Conservation (phyloP, 2,888 invertebrate genomes). For the Torymus tubicola region DNA sequence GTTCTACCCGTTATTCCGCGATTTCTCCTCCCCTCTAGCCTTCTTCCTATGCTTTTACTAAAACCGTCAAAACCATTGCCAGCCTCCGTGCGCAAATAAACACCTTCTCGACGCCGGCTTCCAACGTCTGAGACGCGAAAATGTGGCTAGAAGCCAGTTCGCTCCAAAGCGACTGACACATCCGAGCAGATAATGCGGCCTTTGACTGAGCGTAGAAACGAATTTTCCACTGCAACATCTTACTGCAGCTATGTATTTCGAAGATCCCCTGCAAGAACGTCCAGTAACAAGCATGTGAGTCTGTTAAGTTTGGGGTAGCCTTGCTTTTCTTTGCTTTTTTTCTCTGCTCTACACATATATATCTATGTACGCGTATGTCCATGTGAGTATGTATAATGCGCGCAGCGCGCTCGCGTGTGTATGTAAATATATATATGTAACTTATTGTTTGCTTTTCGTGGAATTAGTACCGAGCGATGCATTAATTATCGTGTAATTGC, state of each 20-base stretch:
- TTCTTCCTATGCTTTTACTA: slow-evolving; percentile 33
- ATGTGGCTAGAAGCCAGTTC: slow-evolving; percentile 41
- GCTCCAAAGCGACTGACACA: slow-evolving; percentile 24
- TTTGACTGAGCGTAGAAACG: slow-evolving; percentile 42
- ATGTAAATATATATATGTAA: not conserved
- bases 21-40: slow-evolving; percentile 7
- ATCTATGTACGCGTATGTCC: no score
- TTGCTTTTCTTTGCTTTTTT: slow-evolving; percentile 9
- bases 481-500: slow-evolving; percentile 12
- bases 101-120: slow-evolving; percentile 9
- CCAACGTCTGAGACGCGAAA: slow-evolving; percentile 17
- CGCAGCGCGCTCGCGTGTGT: not conserved
- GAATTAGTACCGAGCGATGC: not conserved
- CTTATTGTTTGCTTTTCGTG: not conserved
- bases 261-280: slow-evolving; percentile 53
- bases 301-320: slow-evolving; percentile 1
- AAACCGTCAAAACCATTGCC: slow-evolving; percentile 19
- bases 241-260: slow-evolving; percentile 54
- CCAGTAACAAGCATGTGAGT: slow-evolving; percentile 56
- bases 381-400: no score
- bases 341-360: not conserved
- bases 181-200: slow-evolving; percentile 48
- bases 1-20: slow-evolving; percentile 11
- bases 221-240: slow-evolving; percentile 44
- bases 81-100: slow-evolving; percentile 1